These are phyloP conservation scores for Pinctada fucata DNA, from an alignment of 2,888 invertebrate species.

Conservation along the genomic window DNA sequence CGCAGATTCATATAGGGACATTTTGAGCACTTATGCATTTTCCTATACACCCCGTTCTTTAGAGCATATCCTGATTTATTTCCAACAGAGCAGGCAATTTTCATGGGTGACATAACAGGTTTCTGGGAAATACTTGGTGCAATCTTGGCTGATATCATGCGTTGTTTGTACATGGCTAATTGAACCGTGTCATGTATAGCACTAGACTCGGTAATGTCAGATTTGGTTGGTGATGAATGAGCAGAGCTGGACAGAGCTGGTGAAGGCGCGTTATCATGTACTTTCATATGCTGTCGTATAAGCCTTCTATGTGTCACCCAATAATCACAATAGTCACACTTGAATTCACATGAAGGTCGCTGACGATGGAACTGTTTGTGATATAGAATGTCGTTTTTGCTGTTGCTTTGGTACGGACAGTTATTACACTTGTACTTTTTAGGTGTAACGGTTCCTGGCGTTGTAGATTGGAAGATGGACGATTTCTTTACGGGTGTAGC, in stretches of 20 bases:
- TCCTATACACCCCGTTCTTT: conserved; percentile 78
- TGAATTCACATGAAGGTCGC: conserved; percentile 84
- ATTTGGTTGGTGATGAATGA: conserved; percentile 66
- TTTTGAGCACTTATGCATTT: conserved; percentile 90
- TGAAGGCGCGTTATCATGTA: conserved; percentile 79
- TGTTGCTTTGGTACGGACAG: conserved; percentile 91
- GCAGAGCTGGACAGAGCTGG: conserved; percentile 31
- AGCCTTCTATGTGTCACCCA: conserved; percentile 88
- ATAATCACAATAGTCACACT: conserved; percentile 89
- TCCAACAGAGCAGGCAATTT: conserved; percentile 62
- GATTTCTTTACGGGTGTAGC: conserved; percentile 32
- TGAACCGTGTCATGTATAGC: conserved; percentile 68
- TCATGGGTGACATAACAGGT: conserved; percentile 67
- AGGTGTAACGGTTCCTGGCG: conserved; percentile 39
- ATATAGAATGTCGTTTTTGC: conserved; percentile 90
- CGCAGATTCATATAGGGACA: conserved; percentile 91
- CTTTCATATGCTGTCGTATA: conserved; percentile 89
- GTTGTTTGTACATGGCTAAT: conserved; percentile 71
- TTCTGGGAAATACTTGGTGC: conserved; percentile 66
- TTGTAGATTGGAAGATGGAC: conserved; percentile 28
- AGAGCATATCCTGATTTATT: conserved; percentile 66
- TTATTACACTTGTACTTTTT: conserved; percentile 86
- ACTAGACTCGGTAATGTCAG: conserved; percentile 64
- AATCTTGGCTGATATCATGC: conserved; percentile 72
- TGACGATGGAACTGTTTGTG: conserved; percentile 91